Evolutionary conservation across 35 echinoderm and acorn worm genomes (phyloP), one percentile per base, ranked within the genome.

Genomic region (Acanthaster planci): DNA sequence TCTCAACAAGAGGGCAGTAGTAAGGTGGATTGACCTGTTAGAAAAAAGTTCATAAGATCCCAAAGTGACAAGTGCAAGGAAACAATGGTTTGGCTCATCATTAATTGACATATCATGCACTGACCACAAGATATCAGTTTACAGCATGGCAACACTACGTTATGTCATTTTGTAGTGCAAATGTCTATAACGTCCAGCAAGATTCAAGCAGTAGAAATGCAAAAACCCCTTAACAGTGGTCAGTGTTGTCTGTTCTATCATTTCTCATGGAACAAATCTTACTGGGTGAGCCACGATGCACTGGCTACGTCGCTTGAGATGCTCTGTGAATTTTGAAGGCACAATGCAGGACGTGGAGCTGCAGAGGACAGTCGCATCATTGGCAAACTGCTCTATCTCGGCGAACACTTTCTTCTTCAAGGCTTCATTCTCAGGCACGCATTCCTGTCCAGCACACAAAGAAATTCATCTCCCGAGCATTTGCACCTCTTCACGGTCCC

Each of bases 241-340:
- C n/a, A n/a, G n/a, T n/a, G n/a, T n/a, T n/a, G n/a, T n/a, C n/a
- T n/a, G n/a, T n/a, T n/a, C n/a, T n/a, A n/a, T n/a, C n/a, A n/a
- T n/a, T n/a, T n/a, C n/a, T n/a, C n/a, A n/a, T n/a, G n/a, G n/a
- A n/a, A n/a, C n/a, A n/a, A n/a, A 55, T 78, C 90, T 84, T 76
- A 97, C 94, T 77, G 94, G 94, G 84, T 97, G 94, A 38, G 86
- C 82, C 39, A 97, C 84, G 51, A 97, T 51, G 76, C 90, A 93
- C 35, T 97, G 90, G 30, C 79, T 86, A 21, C 85, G 87, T 22
- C 85, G 79, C 42, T 89, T 86, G 12, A 93, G 56, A 47, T 84
- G 79, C 50, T 87, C 85, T 6, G 90, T 97, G 34, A 93, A 93
- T 55, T 84, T 38, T 51, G 90, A 97, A 16, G 94, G 90, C 56